Conservation (phyloP, 2,113 vertebrate genomes). For the Mesembrinibis cayennensis region DNA sequence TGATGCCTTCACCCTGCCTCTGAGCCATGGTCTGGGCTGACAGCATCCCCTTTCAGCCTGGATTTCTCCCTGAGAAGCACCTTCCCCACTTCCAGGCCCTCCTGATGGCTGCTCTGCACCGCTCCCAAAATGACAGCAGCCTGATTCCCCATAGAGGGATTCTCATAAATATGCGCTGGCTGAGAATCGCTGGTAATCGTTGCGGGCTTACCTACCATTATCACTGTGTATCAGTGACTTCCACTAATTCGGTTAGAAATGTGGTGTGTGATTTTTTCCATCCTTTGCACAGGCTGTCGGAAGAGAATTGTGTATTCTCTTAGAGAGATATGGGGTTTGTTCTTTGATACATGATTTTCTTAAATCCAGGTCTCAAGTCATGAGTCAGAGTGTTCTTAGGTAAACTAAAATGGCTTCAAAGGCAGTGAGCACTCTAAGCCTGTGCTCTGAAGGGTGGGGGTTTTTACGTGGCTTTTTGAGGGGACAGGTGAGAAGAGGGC, state of each 20-base stretch:
- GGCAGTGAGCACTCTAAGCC: background rate
- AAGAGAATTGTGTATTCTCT: background rate
- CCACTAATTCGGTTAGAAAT: background rate
- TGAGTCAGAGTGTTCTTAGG: background rate
- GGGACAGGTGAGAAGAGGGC: background rate
- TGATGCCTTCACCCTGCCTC: background rate
- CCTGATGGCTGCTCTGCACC: background rate
- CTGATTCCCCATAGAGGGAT: too few species aligned
- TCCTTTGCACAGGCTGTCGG: background rate
- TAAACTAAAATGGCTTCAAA: background rate
- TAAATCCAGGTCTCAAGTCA: background rate
- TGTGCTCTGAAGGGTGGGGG: background rate
- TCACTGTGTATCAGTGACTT: background rate
- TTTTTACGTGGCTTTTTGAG: background rate
- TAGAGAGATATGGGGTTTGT: background rate
- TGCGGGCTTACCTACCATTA: background rate
- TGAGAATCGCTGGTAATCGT: background rate
- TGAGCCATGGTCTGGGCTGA: background rate
- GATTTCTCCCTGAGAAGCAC: background rate
- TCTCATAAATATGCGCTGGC: too few species aligned
- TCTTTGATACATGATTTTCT: background rate
- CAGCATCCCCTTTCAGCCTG: background rate
- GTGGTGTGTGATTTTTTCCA: background rate
- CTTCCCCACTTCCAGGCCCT: background rate
- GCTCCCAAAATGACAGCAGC: background rate